Evolutionary conservation across 2,113 vertebrate genomes (phyloP).

Genomic region (Pantherophis guttatus): DNA sequence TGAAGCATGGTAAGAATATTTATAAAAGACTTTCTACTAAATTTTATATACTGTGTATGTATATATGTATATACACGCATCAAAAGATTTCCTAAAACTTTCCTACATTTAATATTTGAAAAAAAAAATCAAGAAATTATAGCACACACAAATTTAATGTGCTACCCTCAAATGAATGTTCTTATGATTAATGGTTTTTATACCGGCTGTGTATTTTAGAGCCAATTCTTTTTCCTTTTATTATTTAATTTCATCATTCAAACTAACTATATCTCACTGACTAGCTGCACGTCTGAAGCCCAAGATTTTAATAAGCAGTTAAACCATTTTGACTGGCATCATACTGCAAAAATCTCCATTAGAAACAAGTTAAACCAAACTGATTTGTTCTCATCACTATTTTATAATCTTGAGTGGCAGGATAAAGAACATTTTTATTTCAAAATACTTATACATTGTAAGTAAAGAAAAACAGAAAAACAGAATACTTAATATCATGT

Average conservation of each 20-base stretch:
- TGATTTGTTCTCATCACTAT: not conserved
- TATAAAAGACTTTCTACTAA: conserved; percentile 72
- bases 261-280: conserved; percentile 54
- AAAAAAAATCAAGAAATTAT: conserved; percentile 43
- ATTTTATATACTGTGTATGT: not conserved
- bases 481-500: not conserved
- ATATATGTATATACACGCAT: conserved; percentile 25
- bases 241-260: not conserved
- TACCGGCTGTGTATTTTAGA: conserved; percentile 65
- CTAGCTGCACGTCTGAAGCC: conserved; percentile 30
- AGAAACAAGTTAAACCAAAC: not conserved
- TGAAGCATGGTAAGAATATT: conserved; percentile 97
- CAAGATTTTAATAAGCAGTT: conserved; percentile 7
- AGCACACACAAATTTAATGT: conserved; percentile 52
- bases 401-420: conserved; percentile 33
- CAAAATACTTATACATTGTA: not conserved
- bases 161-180: conserved; percentile 51
- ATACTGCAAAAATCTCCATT: not conserved
- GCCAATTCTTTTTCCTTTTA: conserved; percentile 17
- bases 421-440: not conserved
- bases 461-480: not conserved
- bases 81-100: conserved; percentile 47
- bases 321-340: not conserved
- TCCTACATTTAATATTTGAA: conserved; percentile 47
- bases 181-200: conserved; percentile 66